phyloP scores from a whole-genome alignment of 2,888 invertebrate species.

The Lasius fuliginosus region DNA sequence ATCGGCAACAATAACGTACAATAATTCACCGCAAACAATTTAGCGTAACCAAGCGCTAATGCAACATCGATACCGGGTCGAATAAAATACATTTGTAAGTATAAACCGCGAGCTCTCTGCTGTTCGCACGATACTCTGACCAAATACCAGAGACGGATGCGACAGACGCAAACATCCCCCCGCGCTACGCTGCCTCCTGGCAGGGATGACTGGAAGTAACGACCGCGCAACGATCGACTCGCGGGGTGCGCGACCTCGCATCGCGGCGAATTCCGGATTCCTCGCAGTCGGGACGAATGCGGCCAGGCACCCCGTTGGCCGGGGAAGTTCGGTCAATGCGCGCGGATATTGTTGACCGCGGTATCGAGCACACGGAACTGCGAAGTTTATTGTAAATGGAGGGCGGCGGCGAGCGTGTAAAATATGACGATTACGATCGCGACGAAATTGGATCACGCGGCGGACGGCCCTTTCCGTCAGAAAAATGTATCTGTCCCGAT shows the following conservation, averaged over 20 bases:
- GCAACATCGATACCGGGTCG: slow-evolving; percentile 69
- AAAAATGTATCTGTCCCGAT: slow-evolving; percentile 21
- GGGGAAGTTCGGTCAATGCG: slow-evolving; percentile 69
- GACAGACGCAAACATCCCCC: neutral
- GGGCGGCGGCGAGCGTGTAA: slow-evolving; percentile 37
- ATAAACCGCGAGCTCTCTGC: slow-evolving; percentile 69
- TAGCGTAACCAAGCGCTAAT: slow-evolving; percentile 71
- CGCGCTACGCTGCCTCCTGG: slow-evolving; percentile 23
- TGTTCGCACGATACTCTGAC: slow-evolving; percentile 69
- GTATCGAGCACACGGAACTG: slow-evolving; percentile 57
- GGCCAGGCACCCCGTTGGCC: slow-evolving; percentile 49
- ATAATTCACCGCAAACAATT: slow-evolving; percentile 68
- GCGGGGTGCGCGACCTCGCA: slow-evolving; percentile 61
- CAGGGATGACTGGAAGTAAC: slow-evolving; percentile 67
- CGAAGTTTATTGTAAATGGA: slow-evolving; percentile 47
- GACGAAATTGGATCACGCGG: slow-evolving; percentile 47
- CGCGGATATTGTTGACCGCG: slow-evolving; percentile 67
- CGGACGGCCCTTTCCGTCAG: neutral
- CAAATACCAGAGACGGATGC: slow-evolving; percentile 73
- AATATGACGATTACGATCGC: slow-evolving; percentile 55
- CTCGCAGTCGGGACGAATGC: slow-evolving; percentile 57
- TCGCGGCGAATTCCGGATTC: slow-evolving; percentile 65
- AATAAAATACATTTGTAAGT: slow-evolving; percentile 81
- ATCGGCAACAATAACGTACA: slow-evolving; percentile 45
- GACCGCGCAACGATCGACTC: slow-evolving; percentile 63